Evolutionary conservation across 2,113 vertebrate genomes (phyloP), one percentile per base, ranked within the genome.

Genomic region (Bubo bubo): DNA sequence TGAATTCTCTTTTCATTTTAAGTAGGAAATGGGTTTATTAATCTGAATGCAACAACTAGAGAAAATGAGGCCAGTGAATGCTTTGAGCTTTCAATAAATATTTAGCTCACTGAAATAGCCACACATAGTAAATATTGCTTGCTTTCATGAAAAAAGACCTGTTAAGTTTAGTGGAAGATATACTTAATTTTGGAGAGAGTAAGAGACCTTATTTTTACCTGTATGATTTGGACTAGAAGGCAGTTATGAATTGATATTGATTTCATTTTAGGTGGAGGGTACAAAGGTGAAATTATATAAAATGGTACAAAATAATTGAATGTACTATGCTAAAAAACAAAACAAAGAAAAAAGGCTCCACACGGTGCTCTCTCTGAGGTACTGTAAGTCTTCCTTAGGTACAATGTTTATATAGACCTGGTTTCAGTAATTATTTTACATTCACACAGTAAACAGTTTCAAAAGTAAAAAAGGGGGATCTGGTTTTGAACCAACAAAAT

Each of bases 11-110:
- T 96, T 97, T 97, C 93, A 91, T 97, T 97, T 93, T 96, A 97
- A 98, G 94, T 93, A 82, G 96, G 92, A 97, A 97, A 95, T 15
- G 23, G 91, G 73, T 96, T 98, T 98, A 98, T 98, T 98, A 97
- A 98, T 95, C 92, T 95, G 96, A 97, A 95, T 93, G 77, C 91
- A 96, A 39, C 93, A 96, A 90, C 71, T 41, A 95, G 89, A 97
- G 73, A 89, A 97, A 97, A 95, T 76, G 85, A 90, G 80, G 75
- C 92, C 76, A 90, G 95, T 97, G 97, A 97, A 95, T 79, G 80
- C 91, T 98, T 94, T 73, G 97, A 97, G 86, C 94, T 96, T 62
- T 85, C 86, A 55, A 39, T 52, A 96, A 97, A 94, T 91, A 96
- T 88, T 96, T 96, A 96, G 90, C 95, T 97, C 32, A 55, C 79